phyloP scores from a whole-genome alignment of 2,113 vertebrate genomes.

The Dipodomys spectabilis region DNA sequence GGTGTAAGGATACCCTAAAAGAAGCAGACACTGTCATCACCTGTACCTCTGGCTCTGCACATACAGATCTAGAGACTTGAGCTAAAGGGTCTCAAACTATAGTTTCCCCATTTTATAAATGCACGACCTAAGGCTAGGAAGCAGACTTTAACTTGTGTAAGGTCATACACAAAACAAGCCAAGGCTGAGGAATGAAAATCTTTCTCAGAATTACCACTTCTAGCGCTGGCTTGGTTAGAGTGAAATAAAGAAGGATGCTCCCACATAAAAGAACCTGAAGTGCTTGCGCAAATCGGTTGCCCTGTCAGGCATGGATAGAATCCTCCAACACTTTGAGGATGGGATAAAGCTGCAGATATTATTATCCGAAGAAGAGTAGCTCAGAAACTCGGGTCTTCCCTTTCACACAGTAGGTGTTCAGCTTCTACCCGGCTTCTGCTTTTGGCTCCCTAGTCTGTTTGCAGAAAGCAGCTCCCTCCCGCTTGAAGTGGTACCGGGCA shows the following conservation, averaged over 20 bases:
- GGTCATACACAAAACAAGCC: neutral
- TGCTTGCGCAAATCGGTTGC: neutral
- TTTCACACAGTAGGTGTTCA: neutral
- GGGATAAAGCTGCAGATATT: neutral
- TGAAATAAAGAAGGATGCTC: neutral
- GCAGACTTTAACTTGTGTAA: neutral
- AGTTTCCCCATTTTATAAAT: constrained; percentile 8
- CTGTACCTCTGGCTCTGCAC: neutral
- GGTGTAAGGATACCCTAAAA: neutral
- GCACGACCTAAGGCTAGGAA: neutral
- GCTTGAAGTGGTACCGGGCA: fast-evolving
- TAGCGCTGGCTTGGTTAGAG: neutral
- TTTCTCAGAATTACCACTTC: neutral
- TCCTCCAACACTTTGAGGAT: neutral
- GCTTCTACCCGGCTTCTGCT: neutral
- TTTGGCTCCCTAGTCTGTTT: neutral
- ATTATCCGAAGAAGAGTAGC: neutral
- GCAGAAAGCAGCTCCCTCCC: neutral
- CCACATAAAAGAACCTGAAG: constrained; percentile 20
- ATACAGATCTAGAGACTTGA: constrained; percentile 7
- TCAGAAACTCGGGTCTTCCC: neutral
- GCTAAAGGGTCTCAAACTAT: neutral
- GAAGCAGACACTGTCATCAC: neutral
- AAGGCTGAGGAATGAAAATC: neutral
- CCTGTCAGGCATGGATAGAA: neutral